Evolutionary conservation across 2,113 vertebrate species (phyloP), one percentile per base, ranked within the genome.

Genomic region (Talpa occidentalis): DNA sequence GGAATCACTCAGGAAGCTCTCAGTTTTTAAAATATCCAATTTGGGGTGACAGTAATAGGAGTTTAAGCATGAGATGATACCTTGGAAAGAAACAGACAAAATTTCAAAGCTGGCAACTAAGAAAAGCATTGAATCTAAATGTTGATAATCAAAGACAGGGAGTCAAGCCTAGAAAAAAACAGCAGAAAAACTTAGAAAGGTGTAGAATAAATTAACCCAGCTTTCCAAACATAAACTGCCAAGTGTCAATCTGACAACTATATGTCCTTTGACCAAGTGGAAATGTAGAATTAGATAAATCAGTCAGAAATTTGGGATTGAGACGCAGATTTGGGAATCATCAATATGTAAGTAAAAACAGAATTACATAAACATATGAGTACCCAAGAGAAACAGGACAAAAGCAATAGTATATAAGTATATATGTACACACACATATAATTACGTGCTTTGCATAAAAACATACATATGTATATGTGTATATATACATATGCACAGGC

Each of bases 231-330:
- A 11, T 78, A 78, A 72, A 91, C 32, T 72, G 54, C 40, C 56
- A 90, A 35, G 4, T 69, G 21, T 26, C 44, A 90, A 11, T 26
- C 2, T 56, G 40, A 60, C 22, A 72, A 14, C 44, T 78, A 4
- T 6, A 40, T 24, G 14, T 47, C 78, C 66, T 81, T 14, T 85
- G n/a, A 74, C 16, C 49, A 91, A 96, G 73, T 42, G 1, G 37
- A 88, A 93, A 94, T 52, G 94, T 0, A 77, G 0, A 82, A 82
- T 52, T 89, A 83, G 85, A 64, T 26, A 90, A 49, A 90, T 67
- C 32, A 89, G 26, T 49, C 22, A 40, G 42, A 86, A 91, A 73
- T 35, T 24, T 66, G 78, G 28, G 91, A 79, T 9, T 78, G 11
- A 82, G 40, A 78, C 2, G 54, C 0, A 85, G 73, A 84, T 32